Conservation (phyloP, 1,140 invertebrate genomes). For the Euura saliciscinereae region DNA sequence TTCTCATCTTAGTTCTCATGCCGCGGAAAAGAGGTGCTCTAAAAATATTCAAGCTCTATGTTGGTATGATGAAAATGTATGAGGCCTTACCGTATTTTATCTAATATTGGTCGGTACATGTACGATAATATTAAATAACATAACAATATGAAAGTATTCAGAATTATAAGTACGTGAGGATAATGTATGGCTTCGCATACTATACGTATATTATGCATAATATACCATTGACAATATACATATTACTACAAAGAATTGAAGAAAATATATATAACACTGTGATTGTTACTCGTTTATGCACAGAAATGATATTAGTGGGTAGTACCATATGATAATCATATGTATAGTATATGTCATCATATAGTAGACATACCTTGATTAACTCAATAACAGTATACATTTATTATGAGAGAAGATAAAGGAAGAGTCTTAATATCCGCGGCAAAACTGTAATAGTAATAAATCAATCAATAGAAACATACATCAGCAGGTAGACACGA, state of each 20-base stretch:
- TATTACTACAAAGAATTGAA: background rate
- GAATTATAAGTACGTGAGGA: too few species aligned
- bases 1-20: background rate
- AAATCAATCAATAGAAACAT: too few species aligned
- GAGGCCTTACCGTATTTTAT: slow-evolving; percentile 5
- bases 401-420: too few species aligned
- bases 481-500: too few species aligned
- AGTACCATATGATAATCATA: too few species aligned
- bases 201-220: background rate
- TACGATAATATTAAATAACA: background rate
- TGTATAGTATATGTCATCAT: too few species aligned
- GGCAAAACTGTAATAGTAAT: too few species aligned
- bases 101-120: background rate
- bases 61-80: background rate
- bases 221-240: background rate
- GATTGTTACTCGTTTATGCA: slow-evolving; percentile 7
- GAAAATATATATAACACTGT: background rate
- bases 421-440: too few species aligned
- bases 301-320: background rate
- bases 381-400: background rate
- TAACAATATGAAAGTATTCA: background rate
- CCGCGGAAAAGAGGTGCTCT: background rate
- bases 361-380: background rate
- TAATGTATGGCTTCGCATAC: too few species aligned
- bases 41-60: slow-evolving; percentile 1